phyloP scores from a whole-genome alignment of 2,797 vertebrate genomes.

The Spondyliosoma cantharus region DNA sequence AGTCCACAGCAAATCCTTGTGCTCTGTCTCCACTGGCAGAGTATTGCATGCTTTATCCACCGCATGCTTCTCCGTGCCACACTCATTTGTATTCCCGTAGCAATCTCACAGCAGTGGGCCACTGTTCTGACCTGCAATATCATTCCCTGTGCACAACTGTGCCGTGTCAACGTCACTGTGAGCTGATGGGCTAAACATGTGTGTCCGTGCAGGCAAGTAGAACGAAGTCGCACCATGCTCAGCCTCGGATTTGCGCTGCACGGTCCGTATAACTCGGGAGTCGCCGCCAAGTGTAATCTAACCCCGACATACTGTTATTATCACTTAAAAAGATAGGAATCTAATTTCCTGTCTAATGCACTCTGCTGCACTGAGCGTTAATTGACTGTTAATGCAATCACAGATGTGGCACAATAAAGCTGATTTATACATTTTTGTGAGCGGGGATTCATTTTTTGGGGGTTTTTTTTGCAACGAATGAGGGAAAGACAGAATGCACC shows the following conservation, averaged over 20 bases:
- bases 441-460: neutral
- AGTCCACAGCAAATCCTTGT: neutral
- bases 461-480: neutral
- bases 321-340: constrained; percentile 7
- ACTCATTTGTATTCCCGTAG: constrained; percentile 69
- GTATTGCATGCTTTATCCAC: constrained; percentile 21
- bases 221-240: constrained; percentile 17
- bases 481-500: neutral
- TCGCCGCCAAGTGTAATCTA: constrained; percentile 10
- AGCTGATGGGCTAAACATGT: constrained; percentile 50
- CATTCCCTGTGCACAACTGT: constrained; percentile 33
- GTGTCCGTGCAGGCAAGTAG: constrained; percentile 16
- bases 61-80: constrained; percentile 34
- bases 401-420: constrained; percentile 16
- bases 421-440: neutral
- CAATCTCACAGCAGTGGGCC: constrained; percentile 51
- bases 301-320: neutral
- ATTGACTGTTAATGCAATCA: constrained; percentile 27
- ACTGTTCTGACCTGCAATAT: constrained; percentile 54
- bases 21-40: constrained; percentile 21
- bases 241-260: constrained; percentile 15
- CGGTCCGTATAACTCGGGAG: constrained; percentile 2
- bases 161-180: constrained; percentile 51
- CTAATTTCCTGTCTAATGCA: neutral
- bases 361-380: constrained; percentile 2